Evolutionary conservation across 2,113 vertebrate genomes (phyloP).

Genomic region (Scomber scombrus): DNA sequence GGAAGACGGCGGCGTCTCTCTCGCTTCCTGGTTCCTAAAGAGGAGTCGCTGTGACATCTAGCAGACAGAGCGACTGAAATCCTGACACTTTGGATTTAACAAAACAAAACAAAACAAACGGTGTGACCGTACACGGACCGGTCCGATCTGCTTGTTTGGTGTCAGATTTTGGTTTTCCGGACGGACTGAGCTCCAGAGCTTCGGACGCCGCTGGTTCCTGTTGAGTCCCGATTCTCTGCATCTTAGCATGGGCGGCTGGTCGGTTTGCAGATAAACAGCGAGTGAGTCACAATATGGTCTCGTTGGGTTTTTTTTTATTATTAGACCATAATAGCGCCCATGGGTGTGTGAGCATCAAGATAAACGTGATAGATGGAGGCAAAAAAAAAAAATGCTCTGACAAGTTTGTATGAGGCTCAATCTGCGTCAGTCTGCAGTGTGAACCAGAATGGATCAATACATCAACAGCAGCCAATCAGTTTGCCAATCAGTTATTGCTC

Average conservation of each 20-base stretch:
- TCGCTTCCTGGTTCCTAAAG: conserved; percentile 68
- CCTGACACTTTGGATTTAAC: too few species aligned
- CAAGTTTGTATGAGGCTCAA: neutral
- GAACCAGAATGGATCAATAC: neutral
- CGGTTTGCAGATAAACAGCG: conserved; percentile 24
- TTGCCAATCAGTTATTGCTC: neutral
- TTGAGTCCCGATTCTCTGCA: conserved; percentile 6
- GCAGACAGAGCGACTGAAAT: neutral
- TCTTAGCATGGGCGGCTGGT: conserved; percentile 27
- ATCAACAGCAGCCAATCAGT: neutral
- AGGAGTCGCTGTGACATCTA: neutral
- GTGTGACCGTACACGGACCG: too few species aligned
- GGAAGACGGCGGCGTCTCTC: neutral
- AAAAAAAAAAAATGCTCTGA: neutral
- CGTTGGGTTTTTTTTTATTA: neutral
- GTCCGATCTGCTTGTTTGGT: neutral
- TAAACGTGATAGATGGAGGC: neutral
- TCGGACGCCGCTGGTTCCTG: neutral
- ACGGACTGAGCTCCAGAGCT: neutral
- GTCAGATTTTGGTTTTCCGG: neutral
- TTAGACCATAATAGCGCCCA: neutral
- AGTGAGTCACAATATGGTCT: conserved; percentile 50
- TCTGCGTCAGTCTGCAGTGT: neutral
- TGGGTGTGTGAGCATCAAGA: neutral
- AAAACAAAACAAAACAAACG: too few species aligned